Conservation (phyloP, 1,140 invertebrate species). For the Drosophila sturtevanti region DNA sequence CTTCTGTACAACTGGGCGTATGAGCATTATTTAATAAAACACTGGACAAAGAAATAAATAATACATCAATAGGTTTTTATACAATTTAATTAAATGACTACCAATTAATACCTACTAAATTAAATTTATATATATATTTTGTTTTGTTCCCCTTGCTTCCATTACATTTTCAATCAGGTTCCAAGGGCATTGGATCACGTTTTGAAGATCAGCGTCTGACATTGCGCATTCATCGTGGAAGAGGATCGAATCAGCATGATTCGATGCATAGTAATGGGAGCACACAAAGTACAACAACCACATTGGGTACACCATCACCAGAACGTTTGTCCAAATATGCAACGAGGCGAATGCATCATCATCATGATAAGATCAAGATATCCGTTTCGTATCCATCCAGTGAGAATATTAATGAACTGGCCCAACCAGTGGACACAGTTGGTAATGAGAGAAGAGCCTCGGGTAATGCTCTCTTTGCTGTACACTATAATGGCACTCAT, state of each 20-base stretch:
- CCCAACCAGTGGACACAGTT: constrained; percentile 35
- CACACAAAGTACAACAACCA: constrained; percentile 79
- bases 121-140: constrained; percentile 33
- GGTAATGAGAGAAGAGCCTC: constrained; percentile 54
- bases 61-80: too few relatives aligned
- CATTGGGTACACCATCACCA: constrained; percentile 75
- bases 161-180: constrained; percentile 45
- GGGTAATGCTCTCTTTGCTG: constrained; percentile 66
- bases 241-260: constrained; percentile 76
- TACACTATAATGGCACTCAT: constrained; percentile 68
- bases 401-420: constrained; percentile 86
- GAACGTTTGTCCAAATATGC: constrained; percentile 74
- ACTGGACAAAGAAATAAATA: constrained; percentile 5
- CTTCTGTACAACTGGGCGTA: constrained; percentile 47
- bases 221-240: constrained; percentile 94
- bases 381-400: constrained; percentile 92
- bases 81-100: neutral
- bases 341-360: constrained; percentile 82
- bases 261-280: constrained; percentile 79
- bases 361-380: constrained; percentile 91
- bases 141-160: neutral
- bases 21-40: constrained; percentile 58
- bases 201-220: constrained; percentile 95
- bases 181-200: constrained; percentile 84
- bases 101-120: constrained; percentile 31